Base-by-base conservation (phyloP, 1,140 invertebrate species). In the Psilanteris sp. region DNA sequence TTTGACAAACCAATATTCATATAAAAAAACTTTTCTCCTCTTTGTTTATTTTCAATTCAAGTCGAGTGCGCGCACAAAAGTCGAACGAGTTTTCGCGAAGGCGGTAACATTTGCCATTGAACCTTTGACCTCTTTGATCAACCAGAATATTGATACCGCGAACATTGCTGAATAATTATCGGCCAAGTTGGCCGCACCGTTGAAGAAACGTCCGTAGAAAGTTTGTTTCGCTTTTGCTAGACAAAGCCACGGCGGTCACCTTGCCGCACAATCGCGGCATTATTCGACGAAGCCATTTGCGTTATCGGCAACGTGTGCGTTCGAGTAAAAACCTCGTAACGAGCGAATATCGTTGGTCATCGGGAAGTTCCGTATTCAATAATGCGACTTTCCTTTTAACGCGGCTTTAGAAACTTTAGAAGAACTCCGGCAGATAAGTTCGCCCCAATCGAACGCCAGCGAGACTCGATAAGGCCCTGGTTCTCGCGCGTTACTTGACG, bases 391-490 rank as follows among this genome's bases (percentile, higher is more conserved):
- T 32, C 29, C 37, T 39, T 61, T 61, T 37, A 44, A 48, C 26
- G 29, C 32, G n/a, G 20, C 2, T 13, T 54, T 75, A 34, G 54
- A 62, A 70, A 64, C 39, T 26, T 57, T 52, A 57, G 64, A 55
- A 44, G 55, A 55, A 50, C 14, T 44, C n/a, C 3, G 29, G 20
- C 46, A 67, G 72, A 75, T 75, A 75, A 75, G 55, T 16, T 37
- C 9, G 24, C 31, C 29, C 50, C 44, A 59, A 62, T 71, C 67
- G 43, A 34, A 26, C 13, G 26, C 32, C 3, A 20, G 32, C 8
- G 16, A 46, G 36, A 41, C 64, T 64, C 41, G 61, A 68, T 76
- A 76, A 79, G 67, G 16, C 46, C 29, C 36, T 9, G 44, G 44
- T 67, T 36, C 46, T 52, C 37, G 43, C 50, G 27, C 55, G 29